Evolutionary conservation across 2,797 vertebrate genomes (phyloP).

Genomic region (Synanceia verrucosa): DNA sequence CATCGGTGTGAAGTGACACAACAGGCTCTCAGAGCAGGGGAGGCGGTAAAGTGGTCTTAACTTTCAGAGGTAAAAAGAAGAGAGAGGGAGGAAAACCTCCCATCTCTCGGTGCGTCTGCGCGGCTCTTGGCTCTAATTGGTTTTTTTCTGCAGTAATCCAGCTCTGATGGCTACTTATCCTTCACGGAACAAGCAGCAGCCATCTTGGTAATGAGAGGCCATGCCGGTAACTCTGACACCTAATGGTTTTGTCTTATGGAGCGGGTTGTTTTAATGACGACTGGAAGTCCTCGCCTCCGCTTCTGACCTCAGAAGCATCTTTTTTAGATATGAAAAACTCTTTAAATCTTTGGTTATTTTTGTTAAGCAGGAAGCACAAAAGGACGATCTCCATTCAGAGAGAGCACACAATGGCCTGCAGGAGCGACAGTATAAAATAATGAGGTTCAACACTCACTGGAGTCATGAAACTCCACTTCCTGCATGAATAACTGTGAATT

Average conservation of each 20-base stretch:
- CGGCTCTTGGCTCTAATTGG: conserved; percentile 53
- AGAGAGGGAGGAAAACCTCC: neutral
- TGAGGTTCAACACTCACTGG: neutral
- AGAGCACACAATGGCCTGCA: neutral
- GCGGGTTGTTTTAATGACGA: conserved; percentile 42
- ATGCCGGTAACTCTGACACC: conserved; percentile 15
- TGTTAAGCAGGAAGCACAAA: neutral
- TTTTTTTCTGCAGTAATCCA: conserved; percentile 50
- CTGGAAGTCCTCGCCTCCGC: conserved; percentile 35
- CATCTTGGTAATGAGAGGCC: conserved; percentile 64
- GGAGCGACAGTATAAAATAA: neutral
- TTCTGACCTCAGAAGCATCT: neutral
- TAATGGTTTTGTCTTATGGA: conserved; percentile 46
- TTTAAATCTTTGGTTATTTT: neutral
- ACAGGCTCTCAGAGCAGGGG: neutral
- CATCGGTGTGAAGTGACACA: neutral
- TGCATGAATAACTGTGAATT: neutral
- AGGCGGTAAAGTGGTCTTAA: neutral
- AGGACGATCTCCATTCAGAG: neutral
- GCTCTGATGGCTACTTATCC: conserved; percentile 59
- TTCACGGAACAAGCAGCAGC: conserved; percentile 63
- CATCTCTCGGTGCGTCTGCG: conserved; percentile 2
- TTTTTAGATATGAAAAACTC: neutral
- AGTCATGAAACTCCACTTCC: neutral
- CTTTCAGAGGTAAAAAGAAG: neutral